Base-by-base conservation (phyloP, 2,888 invertebrate genomes). In the Mesorhabditis sp. region DNA sequence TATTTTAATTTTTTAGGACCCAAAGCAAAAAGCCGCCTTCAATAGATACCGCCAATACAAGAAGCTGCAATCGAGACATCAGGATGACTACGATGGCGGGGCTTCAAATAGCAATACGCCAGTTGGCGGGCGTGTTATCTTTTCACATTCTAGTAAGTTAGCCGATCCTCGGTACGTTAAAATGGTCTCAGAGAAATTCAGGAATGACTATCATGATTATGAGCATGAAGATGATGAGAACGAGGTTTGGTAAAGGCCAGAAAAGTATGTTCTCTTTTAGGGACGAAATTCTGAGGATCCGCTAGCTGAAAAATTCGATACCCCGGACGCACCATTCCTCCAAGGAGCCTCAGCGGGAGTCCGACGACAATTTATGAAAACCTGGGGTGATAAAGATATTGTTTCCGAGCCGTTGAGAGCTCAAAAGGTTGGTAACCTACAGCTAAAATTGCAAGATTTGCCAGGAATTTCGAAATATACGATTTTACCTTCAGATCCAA, bases 381-480 rank as follows among this genome's bases (percentile, higher is more conserved):
- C 82, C 15, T 79, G 83, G 78, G 72, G 75, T 15, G 82, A 84
- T 72, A 73, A 79, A n/a, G 75, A 84, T 68, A 79, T 84, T 64
- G 80, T 82, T 2, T 81, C 80, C 62, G 83, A 84, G 64, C 70
- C 75, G 13, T 70, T 80, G 15, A 66, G 83, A 45, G 72, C 76
- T 15, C 75, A 82, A 45, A 81, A 82, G 71, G 58, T 50, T 13
- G 58, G n/a, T 50, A 13, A 50, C n/a, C 58, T 28, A 28, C 28
- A 28, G 28, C 28, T 28, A 28, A 28, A 28, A 28, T 28, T 28
- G 28, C 28, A 28, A 28, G 28, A 28, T 28, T 28, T 1, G 28
- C 28, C 28, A 28, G 28, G 28, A 28, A 28, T 28, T 28, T 28
- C 2, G 67, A 69, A 70, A 50, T 67, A 10, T 42, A 43, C 44